phyloP scores from a whole-genome alignment of 2,888 invertebrate species.

The Zhengitettix transpicula region DNA sequence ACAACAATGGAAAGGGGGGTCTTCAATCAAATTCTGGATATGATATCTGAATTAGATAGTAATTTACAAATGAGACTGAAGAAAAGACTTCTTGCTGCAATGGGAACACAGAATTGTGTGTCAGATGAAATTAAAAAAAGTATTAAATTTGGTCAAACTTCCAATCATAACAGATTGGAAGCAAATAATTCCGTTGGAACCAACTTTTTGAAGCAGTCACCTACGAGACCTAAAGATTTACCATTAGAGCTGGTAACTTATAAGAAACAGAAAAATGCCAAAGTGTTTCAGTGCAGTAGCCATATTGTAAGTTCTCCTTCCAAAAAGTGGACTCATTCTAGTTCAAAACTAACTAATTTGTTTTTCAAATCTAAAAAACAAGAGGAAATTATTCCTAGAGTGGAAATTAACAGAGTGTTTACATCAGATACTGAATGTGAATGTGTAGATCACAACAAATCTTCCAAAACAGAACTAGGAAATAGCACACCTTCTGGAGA shows the following conservation, averaged over 20 bases:
- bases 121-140: not conserved
- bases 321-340: constrained; percentile 4
- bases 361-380: constrained; percentile 5
- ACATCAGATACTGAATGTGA: no score
- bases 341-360: constrained; percentile 4
- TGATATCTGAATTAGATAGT: constrained; percentile 5
- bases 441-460: no score
- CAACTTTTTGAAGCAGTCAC: not conserved
- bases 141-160: not conserved
- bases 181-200: not conserved
- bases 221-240: constrained; percentile 3
- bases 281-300: constrained; percentile 1
- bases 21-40: constrained; percentile 6
- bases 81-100: constrained; percentile 3
- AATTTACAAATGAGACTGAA: constrained; percentile 4
- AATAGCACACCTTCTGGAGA: no score
- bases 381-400: not conserved
- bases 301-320: not conserved
- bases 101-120: not conserved
- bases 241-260: not conserved
- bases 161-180: not conserved
- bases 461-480: no score
- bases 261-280: constrained; percentile 2
- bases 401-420: no score
- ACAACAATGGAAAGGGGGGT: constrained; percentile 1